Evolutionary conservation across 2,888 invertebrate genomes (phyloP), one percentile per base, ranked within the genome.

Genomic region (Calameuta filiformis): DNA sequence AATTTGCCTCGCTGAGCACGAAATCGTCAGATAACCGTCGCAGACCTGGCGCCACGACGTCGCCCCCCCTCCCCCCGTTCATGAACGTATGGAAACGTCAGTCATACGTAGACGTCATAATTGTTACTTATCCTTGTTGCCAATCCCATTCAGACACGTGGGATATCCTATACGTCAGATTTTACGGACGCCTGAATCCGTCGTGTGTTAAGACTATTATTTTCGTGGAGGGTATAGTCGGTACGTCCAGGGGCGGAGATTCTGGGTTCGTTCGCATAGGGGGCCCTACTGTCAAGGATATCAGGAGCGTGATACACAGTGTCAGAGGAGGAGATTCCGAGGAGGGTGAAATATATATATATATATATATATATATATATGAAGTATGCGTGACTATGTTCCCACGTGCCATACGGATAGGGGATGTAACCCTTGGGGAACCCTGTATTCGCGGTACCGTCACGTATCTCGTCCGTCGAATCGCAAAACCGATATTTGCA

Each of bases 51-150:
- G 56, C 56, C 23, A 9, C 56, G 56, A 56, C 23, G 56, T 15
- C 23, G 23, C 6, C 15, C 6, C 23, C 40, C 1, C 4, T 0
- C 15, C 40, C 40, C 40, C 15, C 6, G 23, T 56, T 56, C 56
- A 23, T 23, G 23, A 56, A 56, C 56, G 56, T 56, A 56, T 56
- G 56, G 56, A 56, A 23, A 56, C 84, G 86, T 87, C 85, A 88
- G 78, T 87, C 84, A 87, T 84, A 85, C 83, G 83, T 75, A 79
- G 68, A 83, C 83, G 84, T 84, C 84, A 85, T 88, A 90, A 89
- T 89, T 87, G 86, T 82, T 85, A 83, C 83, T 81, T 85, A 84
- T 81, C 73, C 82, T 79, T 75, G 78, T 73, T 77, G 81, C 79
- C 85, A 85, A 84, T 56, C 23, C 56, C 9, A 23, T 23, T 56